Percentiles rank a stretch among this genome's conserved stretches.
phyloP scores from a whole-genome alignment of 2,113 vertebrate genomes.

The Deroptyus accipitrinus region DNA sequence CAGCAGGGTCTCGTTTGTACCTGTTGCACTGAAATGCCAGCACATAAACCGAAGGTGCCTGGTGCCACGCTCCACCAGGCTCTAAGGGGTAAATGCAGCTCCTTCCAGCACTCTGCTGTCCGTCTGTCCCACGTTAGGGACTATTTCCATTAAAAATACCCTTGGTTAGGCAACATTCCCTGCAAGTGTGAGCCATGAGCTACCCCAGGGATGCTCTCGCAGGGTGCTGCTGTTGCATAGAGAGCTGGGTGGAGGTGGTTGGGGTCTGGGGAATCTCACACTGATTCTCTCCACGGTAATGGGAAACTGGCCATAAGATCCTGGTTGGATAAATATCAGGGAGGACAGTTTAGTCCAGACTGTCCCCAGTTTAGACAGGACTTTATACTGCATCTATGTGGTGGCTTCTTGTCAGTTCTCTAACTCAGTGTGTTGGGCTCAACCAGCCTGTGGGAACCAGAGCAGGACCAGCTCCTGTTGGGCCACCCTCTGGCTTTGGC shows the following conservation, averaged over 20 bases:
- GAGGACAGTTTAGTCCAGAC: neutral
- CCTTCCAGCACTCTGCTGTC: neutral
- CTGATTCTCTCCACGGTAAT: neutral
- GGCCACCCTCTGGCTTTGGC: neutral
- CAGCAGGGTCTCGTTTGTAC: accelerated
- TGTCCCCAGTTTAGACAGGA: neutral
- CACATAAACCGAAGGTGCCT: accelerated
- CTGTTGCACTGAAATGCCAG: neutral
- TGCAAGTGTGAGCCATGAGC: accelerated
- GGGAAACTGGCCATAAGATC: neutral
- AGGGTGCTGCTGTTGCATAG: accelerated
- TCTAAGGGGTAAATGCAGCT: neutral
- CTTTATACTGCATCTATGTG: too few species aligned
- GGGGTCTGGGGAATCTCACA: neutral
- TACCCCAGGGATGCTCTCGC: accelerated
- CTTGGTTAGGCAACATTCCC: neutral
- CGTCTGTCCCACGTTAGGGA: accelerated
- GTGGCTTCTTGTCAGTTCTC: neutral
- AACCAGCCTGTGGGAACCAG: accelerated
- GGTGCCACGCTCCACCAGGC: accelerated
- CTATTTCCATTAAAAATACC: neutral
- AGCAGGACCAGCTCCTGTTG: neutral
- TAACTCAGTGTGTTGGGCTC: neutral
- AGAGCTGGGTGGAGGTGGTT: accelerated
- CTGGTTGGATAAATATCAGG: neutral